A percentile compares a stretch with the other conserved stretches of the same genome.
These are phyloP conservation scores for Phallusia fumigata DNA, from an alignment of 23 tunicate genomes.

Conservation along the genomic window DNA sequence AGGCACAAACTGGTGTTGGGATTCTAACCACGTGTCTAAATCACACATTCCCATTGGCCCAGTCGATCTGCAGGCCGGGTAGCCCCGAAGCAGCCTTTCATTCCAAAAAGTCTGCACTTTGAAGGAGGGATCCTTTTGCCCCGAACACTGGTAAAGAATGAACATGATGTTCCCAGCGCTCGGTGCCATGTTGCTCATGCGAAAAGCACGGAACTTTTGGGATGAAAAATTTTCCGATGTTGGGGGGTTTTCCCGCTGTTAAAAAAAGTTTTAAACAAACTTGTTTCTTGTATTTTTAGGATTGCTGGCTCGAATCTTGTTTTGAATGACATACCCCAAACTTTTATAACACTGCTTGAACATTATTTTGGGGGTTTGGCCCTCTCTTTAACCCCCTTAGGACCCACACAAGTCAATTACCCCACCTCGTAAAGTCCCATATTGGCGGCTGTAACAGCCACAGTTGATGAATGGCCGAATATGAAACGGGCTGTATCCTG, in stretches of 20 bases:
- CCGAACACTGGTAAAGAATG: conserved; percentile 22
- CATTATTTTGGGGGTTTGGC: too few species aligned
- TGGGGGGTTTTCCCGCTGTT: neutral
- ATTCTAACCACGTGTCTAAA: conserved; percentile 9
- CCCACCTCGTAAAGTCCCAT: neutral
- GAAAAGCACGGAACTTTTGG: conserved; percentile 16
- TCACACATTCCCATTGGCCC: conserved; percentile 11
- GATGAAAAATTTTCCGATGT: neutral
- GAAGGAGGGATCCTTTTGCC: neutral
- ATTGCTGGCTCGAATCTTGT: too few species aligned
- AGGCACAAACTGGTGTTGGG: conserved; percentile 1
- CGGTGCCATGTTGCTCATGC: conserved; percentile 22
- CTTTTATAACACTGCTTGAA: too few species aligned
- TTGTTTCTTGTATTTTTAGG: too few species aligned
- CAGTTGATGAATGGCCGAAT: neutral
- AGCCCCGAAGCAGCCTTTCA: neutral
- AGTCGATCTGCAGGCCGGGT: neutral
- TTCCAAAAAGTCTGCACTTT: conserved; percentile 21
- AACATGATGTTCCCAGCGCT: conserved; percentile 37
- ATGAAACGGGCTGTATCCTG: neutral
- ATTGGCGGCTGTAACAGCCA: neutral
- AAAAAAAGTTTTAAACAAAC: too few species aligned
- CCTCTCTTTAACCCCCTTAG: too few species aligned
- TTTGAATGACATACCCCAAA: too few species aligned
- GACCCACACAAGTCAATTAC: too few species aligned